phyloP scores from a whole-genome alignment of 2,888 invertebrate genomes.

The Synanthedon andrenaeformis region DNA sequence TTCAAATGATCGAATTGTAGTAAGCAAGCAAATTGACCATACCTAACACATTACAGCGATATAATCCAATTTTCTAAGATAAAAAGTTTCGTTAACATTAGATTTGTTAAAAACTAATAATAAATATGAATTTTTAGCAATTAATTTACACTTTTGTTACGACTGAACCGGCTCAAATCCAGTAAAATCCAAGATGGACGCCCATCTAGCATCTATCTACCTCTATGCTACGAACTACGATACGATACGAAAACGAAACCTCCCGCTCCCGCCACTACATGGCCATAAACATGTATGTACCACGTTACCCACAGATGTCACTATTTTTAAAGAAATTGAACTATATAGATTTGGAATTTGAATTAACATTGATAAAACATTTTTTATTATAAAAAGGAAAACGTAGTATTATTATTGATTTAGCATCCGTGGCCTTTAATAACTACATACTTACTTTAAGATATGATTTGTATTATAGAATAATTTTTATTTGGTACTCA shows the following conservation, averaged over 20 bases:
- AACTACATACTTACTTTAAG: too few species aligned
- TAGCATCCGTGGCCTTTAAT: too few species aligned
- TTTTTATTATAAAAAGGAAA: background rate
- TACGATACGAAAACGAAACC: conserved; percentile 11
- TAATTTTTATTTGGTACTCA: too few species aligned
- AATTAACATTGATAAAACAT: background rate
- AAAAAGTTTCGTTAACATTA: conserved; percentile 56
- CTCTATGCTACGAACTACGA: conserved; percentile 26
- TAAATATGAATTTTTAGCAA: conserved; percentile 53
- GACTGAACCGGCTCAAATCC: conserved; percentile 80
- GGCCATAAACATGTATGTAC: too few species aligned
- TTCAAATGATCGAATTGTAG: conserved; percentile 62
- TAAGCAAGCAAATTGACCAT: conserved; percentile 56
- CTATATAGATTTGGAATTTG: too few species aligned
- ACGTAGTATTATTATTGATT: background rate
- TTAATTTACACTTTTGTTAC: conserved; percentile 66
- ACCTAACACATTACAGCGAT: conserved; percentile 81
- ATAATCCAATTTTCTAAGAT: conserved; percentile 69
- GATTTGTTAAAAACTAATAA: conserved; percentile 61
- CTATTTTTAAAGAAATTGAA: too few species aligned
- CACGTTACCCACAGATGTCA: too few species aligned
- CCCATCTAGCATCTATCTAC: conserved; percentile 62
- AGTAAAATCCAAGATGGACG: conserved; percentile 85
- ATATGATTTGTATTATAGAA: too few species aligned
- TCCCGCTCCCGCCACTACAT: conserved; percentile 20